A percentile compares a stretch with the other conserved stretches of the same genome.
Evolutionary conservation across 2,113 vertebrate species (phyloP).

Genomic region (Amblyornis subalaris): DNA sequence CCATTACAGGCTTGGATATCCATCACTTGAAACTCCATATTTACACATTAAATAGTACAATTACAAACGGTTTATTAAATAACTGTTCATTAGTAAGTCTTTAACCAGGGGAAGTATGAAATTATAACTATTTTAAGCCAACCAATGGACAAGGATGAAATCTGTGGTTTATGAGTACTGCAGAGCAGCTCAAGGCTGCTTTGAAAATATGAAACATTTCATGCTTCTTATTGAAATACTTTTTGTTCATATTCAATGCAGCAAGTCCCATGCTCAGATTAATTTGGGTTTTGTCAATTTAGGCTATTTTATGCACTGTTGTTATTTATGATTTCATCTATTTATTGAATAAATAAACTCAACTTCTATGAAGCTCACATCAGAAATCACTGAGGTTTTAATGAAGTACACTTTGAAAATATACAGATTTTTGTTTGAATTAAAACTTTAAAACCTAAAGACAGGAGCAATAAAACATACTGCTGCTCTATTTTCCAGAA

Average conservation of each 20-base stretch:
- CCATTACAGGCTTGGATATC: not conserved
- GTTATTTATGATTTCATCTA: conserved; percentile 52
- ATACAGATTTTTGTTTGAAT: not conserved
- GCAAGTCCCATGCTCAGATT: not conserved
- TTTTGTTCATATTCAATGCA: conserved; percentile 15
- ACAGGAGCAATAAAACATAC: not conserved
- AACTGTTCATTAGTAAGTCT: not conserved
- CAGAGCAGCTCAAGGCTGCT: not conserved
- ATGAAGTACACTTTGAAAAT: conserved; percentile 1
- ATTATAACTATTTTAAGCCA: conserved; percentile 1
- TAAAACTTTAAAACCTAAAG: not conserved
- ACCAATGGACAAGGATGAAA: not conserved
- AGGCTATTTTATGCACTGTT: not conserved
- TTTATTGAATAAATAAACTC: conserved; percentile 35
- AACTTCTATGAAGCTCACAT: not conserved
- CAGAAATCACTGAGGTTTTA: conserved; percentile 34
- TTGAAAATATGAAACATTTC: not conserved
- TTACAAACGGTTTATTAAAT: not conserved
- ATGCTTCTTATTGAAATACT: not conserved
- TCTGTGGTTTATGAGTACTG: not conserved
- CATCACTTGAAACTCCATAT: not conserved
- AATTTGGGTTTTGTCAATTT: not conserved
- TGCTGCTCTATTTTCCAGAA: not conserved
- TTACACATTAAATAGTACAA: not conserved
- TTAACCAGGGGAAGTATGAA: not conserved